Base-by-base conservation (phyloP, 2,797 vertebrate species). In the Lindbergichthys nudifrons region DNA sequence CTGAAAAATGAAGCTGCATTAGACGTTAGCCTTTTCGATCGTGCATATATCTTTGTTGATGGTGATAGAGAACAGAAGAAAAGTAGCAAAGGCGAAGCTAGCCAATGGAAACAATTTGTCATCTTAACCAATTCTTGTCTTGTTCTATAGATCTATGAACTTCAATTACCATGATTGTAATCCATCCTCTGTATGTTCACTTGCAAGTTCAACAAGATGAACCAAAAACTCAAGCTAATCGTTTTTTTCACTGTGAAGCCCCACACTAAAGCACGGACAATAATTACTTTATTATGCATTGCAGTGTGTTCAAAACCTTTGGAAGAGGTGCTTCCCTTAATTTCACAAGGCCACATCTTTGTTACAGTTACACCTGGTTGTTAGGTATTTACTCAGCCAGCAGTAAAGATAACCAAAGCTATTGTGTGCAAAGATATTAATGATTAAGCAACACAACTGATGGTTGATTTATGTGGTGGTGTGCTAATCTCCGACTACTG, bases 371-470 rank as follows among this genome's bases (percentile, higher is more conserved):
- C 6, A 57, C 21, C n/a, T 2, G 1, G 10, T 21, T 2, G 21
- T 54, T 65, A 14, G 26, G 23, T 52, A 9, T 45, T 8, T 57
- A 36, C 18, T 36, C 26, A 42, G 10, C 32, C n/a, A 42, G 11
- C 39, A 52, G 10, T 64, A 42, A 11, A 67, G 3, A 13, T 39
- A 30, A 62, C 16, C 51, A 26, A 23, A 69, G 30, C 41, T 32
- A 21, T 54, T 47, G 26, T 81, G 50, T 62, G 32, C 43, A 61
- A 73, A 16, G 43, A 81, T 47, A 32, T 36, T 18, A 75, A 75
- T 73, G 39, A 66, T 82, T 64, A 23, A 21, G 5, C 52, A 75
- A 50, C 36, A 65, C 58, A 7, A 75, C 26, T 53, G 51, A 56
- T 46, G 11, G 45, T 3, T 64, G 18, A 30, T 46, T 57, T 43